A percentile compares a stretch with the other conserved stretches of the same genome.
Conservation (phyloP, 2,797 vertebrate genomes). For the Schizothorax lantsangensis region DNA sequence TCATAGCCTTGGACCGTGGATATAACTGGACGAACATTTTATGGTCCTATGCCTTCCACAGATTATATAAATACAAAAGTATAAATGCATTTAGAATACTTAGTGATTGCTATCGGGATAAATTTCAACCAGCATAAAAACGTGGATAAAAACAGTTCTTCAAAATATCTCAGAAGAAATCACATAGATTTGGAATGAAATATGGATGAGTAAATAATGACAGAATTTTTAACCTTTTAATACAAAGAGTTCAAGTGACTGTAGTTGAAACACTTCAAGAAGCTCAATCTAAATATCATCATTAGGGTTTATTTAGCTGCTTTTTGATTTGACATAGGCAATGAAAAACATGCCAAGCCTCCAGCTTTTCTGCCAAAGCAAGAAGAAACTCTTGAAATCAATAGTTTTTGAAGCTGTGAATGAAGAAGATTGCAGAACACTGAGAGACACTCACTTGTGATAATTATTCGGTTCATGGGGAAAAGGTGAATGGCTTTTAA, state of each 20-base stretch:
- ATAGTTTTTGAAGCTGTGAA: slow-evolving; percentile 20
- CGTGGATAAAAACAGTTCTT: neutral
- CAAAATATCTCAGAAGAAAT: neutral
- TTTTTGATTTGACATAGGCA: neutral
- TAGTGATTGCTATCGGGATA: too few species aligned
- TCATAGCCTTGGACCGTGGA: too few species aligned
- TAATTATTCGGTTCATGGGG: slow-evolving; percentile 30
- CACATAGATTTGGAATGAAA: neutral
- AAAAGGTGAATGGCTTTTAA: slow-evolving; percentile 53
- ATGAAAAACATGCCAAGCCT: neutral
- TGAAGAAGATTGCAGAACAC: slow-evolving; percentile 7
- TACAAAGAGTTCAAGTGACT: neutral
- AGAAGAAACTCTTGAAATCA: slow-evolving; percentile 7
- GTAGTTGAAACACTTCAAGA: neutral
- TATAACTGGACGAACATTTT: too few species aligned
- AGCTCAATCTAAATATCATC: neutral
- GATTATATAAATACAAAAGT: too few species aligned
- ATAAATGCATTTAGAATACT: too few species aligned
- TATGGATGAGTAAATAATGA: neutral
- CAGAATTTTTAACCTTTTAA: neutral
- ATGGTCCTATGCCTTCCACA: too few species aligned
- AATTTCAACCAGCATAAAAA: too few species aligned
- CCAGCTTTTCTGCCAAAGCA: neutral
- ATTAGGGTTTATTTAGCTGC: slow-evolving; percentile 22
- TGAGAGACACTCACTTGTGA: neutral